Percentiles rank a stretch among this genome's conserved stretches.
These are phyloP conservation scores for Caenorhabditis sp. DNA, from an alignment of 2,888 invertebrate genomes.

Conservation along the genomic window DNA sequence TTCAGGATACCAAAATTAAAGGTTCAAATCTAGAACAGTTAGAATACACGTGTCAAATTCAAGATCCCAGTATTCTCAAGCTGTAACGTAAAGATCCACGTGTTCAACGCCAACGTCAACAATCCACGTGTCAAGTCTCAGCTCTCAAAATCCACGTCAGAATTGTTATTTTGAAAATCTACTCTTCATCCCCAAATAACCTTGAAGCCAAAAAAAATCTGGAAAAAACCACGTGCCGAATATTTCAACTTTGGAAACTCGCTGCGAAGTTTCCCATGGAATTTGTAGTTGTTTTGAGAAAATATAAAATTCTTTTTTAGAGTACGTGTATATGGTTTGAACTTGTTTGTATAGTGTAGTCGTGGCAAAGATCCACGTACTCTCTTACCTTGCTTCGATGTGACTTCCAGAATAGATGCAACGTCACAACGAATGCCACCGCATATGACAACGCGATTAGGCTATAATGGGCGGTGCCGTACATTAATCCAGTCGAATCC, in stretches of 20 bases:
- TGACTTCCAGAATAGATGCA: neutral
- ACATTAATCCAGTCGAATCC: constrained; percentile 49
- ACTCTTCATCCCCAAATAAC: neutral
- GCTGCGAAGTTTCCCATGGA: too few species aligned
- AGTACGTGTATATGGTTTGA: neutral
- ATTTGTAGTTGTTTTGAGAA: too few species aligned
- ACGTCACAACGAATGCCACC: constrained; percentile 35
- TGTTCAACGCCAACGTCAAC: too few species aligned
- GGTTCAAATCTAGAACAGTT: too few species aligned
- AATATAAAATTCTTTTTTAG: too few species aligned
- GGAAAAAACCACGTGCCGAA: neutral
- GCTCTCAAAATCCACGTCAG: neutral
- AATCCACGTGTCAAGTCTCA: neutral
- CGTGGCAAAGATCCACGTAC: too few species aligned
- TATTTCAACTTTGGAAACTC: neutral
- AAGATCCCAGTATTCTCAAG: too few species aligned
- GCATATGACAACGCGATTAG: constrained; percentile 41
- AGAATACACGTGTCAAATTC: too few species aligned
- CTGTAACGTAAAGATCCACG: too few species aligned
- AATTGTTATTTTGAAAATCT: neutral
- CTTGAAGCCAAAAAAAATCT: neutral
- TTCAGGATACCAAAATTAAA: too few species aligned
- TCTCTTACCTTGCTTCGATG: neutral
- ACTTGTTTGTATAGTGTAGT: neutral
- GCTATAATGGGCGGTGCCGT: constrained; percentile 46